Base-by-base conservation (phyloP, 2,113 vertebrate genomes). In the Beaufortia kweichowensis region DNA sequence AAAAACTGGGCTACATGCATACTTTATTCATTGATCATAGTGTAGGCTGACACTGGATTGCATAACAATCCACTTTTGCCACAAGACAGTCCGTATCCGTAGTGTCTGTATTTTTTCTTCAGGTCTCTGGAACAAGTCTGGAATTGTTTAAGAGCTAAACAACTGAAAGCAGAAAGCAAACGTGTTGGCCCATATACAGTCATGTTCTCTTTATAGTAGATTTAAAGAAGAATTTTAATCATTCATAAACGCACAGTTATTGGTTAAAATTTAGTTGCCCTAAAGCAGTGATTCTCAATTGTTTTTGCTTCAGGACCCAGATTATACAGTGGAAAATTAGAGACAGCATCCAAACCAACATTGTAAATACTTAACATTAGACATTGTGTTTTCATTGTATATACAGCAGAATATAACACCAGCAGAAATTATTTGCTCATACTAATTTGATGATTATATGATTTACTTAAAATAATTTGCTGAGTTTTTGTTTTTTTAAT, bases 1-100 rank as follows among this genome's bases (percentile, higher is more conserved):
- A 76, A 61, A 15, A 75, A 77, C 60, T n/a, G 33, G 69, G 50
- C 46, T 80, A 33, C 77, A 73, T 71, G 65, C 68, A 59, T 72
- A 41, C 69, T 75, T 80, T 76, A 46, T 79, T 79, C 50, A 61
- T 77, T 43, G 67, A 68, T 76, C 43, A 31, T 59, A 56, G 76
- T 84, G 76, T 84, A 75, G 72, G 76, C 82, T 29, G 50, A 60
- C 62, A 71, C 70, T 50, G 71, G 62, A 57, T 81, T 63, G 68
- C 61, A 60, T 81, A 83, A 81, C 70, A 63, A 31, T 64, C 57
- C 66, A 72, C 48, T 53, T 48, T 17, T 59, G 59, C 48, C 57
- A 55, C 53, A 35, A 76, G 66, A 70, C 55, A 68, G 69, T 55
- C 72, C 26, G n/a, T 23, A 68, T 72, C 64, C 77, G 29, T 64